A percentile compares a stretch with the other conserved stretches of the same genome.
Conservation (phyloP, 2,888 invertebrate species). For the Tricholauxania praeusta region DNA sequence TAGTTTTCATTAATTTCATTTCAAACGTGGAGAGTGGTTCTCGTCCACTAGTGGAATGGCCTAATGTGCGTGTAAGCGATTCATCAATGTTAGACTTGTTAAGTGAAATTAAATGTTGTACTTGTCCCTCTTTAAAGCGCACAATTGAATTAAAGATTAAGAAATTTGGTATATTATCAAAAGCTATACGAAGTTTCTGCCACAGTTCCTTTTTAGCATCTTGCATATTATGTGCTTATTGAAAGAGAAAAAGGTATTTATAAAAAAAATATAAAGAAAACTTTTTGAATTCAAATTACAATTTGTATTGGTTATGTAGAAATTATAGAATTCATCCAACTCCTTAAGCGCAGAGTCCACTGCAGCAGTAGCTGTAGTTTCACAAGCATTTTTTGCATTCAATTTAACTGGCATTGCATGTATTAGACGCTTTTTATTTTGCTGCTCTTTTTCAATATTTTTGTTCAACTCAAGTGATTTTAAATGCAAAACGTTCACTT, state of each 20-base stretch:
- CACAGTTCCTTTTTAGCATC: conserved; percentile 60
- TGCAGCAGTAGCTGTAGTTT: conserved; percentile 53
- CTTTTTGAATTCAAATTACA: conserved; percentile 41
- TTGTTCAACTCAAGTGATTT: conserved; percentile 55
- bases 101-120: conserved; percentile 59
- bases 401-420: conserved; percentile 61
- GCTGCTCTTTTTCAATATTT: conserved; percentile 52
- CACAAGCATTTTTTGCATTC: conserved; percentile 57
- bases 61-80: neutral
- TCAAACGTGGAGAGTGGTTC: conserved; percentile 57
- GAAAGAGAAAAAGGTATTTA: neutral
- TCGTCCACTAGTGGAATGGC: conserved; percentile 2
- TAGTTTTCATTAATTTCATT: conserved; percentile 58
- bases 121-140: conserved; percentile 61
- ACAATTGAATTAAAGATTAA: conserved; percentile 60
- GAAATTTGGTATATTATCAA: conserved; percentile 60
- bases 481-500: conserved; percentile 55
- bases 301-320: conserved; percentile 52
- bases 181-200: conserved; percentile 59
- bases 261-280: neutral
- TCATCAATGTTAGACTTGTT: conserved; percentile 49
- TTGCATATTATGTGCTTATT: conserved; percentile 49
- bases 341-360: conserved; percentile 58
- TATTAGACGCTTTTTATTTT: conserved; percentile 53
- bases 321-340: conserved; percentile 58